phyloP scores from a whole-genome alignment of 1,140 invertebrate species.

The Penaeus chinensis region DNA sequence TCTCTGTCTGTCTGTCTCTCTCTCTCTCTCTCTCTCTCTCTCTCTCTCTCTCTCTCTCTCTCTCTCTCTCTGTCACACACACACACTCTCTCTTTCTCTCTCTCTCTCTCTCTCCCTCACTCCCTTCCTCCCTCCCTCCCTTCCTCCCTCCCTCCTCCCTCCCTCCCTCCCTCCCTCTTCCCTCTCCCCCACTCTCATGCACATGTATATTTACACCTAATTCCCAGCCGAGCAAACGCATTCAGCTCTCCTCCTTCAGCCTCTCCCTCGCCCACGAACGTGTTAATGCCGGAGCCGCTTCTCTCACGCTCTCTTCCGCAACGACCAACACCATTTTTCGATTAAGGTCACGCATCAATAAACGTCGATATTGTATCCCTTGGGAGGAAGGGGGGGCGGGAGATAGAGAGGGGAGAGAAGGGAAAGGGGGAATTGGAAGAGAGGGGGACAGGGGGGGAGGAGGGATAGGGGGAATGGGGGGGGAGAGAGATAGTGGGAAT shows the following conservation, averaged over 20 bases:
- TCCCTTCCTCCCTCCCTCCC: not conserved
- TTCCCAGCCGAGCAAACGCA: too few relatives aligned
- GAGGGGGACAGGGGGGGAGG: too few relatives aligned
- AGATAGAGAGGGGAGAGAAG: not conserved
- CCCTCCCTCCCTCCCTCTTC: too few relatives aligned
- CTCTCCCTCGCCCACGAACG: not conserved
- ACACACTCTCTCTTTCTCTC: not conserved
- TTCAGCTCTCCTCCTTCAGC: not conserved
- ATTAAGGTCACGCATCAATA: constrained; percentile 21
- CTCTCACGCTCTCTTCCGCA: too few relatives aligned
- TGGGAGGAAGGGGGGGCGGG: not conserved
- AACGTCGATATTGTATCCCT: not conserved
- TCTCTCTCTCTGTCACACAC: not conserved
- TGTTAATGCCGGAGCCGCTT: too few relatives aligned
- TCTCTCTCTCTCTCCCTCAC: too few relatives aligned
- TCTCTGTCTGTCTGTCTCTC: not conserved
- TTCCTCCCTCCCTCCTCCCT: too few relatives aligned
- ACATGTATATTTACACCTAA: too few relatives aligned
- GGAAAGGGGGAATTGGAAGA: not conserved
- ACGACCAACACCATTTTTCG: not conserved
- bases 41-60: not conserved
- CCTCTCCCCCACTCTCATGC: not conserved
- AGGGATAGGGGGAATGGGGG: too few relatives aligned
- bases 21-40: not conserved
- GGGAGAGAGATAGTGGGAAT: too few relatives aligned